phyloP scores from a whole-genome alignment of 2,797 vertebrate genomes.

The Danio choprae region DNA sequence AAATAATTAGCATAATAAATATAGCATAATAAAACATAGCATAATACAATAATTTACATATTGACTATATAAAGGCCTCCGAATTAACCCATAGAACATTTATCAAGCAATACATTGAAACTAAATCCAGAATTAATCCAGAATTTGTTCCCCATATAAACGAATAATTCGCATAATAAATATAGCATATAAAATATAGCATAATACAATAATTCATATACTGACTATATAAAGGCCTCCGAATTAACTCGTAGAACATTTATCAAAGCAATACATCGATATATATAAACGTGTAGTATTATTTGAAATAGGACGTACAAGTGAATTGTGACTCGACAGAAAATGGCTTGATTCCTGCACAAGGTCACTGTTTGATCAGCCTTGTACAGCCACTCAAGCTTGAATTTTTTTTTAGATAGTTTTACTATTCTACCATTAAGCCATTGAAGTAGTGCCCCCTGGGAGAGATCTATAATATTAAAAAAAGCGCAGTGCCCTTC shows the following conservation, averaged over 20 bases:
- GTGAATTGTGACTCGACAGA: neutral
- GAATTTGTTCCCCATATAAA: no score
- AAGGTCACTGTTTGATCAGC: neutral
- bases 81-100: no score
- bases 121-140: no score
- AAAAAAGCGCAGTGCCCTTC: neutral
- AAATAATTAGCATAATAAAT: no score
- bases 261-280: neutral
- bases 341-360: neutral
- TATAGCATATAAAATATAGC: no score
- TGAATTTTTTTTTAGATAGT: neutral
- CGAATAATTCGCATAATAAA: no score
- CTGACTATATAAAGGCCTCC: neutral
- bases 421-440: conserved; percentile 5
- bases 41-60: no score
- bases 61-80: no score
- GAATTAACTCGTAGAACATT: neutral
- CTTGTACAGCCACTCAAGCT: neutral
- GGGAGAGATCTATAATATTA: neutral
- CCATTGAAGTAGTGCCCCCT: neutral
- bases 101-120: no score
- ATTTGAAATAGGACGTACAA: neutral
- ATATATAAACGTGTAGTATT: neutral
- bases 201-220: no score
- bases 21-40: no score